Conservation (phyloP, 2,888 invertebrate species). For the Pollenia amentaria region DNA sequence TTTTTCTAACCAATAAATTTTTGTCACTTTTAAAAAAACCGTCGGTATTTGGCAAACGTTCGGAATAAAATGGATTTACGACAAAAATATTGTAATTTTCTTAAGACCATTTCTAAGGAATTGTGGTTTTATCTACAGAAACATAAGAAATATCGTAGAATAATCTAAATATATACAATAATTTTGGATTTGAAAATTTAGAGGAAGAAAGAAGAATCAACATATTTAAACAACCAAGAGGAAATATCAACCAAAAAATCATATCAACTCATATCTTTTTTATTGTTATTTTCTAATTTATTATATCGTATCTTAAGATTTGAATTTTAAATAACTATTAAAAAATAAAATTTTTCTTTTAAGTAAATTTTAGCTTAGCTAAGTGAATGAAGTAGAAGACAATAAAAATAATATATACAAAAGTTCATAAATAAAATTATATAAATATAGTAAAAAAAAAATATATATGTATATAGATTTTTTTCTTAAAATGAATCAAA, state of each 20-base stretch:
- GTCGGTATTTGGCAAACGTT: slow-evolving; percentile 34
- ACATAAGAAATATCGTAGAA: slow-evolving; percentile 67
- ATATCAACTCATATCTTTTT: slow-evolving; percentile 72
- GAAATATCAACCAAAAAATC: slow-evolving; percentile 69
- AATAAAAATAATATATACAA: neutral
- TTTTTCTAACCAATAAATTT: neutral
- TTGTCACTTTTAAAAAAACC: slow-evolving; percentile 39
- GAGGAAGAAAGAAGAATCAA: slow-evolving; percentile 31
- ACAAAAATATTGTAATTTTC: slow-evolving; percentile 55
- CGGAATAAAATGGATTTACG: slow-evolving; percentile 53
- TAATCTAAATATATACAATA: slow-evolving; percentile 15
- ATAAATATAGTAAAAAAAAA: neutral
- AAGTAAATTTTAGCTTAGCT: neutral
- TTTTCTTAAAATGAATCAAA: no score
- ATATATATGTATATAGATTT: neutral
- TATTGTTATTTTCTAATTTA: slow-evolving; percentile 11
- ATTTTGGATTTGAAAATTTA: neutral
- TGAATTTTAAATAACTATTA: neutral
- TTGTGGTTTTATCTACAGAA: slow-evolving; percentile 66
- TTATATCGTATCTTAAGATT: slow-evolving; percentile 32
- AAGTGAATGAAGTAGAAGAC: neutral
- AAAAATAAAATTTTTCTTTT: neutral
- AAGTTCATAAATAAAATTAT: neutral
- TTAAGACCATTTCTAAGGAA: slow-evolving; percentile 59
- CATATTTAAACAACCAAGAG: slow-evolving; percentile 71